Conservation (phyloP, 1,140 invertebrate genomes). For the Sinella curviseta region DNA sequence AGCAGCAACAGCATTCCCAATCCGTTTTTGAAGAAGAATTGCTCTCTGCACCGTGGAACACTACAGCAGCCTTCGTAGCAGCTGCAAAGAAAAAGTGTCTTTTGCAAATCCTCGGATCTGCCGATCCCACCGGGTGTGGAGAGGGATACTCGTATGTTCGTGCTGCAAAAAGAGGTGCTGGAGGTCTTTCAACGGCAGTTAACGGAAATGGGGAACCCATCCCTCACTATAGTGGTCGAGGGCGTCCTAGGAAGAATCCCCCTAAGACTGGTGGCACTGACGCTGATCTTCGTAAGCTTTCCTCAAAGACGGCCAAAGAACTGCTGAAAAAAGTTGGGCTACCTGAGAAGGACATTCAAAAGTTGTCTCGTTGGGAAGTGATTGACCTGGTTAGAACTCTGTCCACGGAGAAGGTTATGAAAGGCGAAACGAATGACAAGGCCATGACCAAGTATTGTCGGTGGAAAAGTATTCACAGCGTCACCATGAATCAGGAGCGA, state of each 20-base stretch:
- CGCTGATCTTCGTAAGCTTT: slow-evolving; percentile 66
- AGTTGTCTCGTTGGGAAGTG: slow-evolving; percentile 67
- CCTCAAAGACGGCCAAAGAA: slow-evolving; percentile 66
- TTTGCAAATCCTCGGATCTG: slow-evolving; percentile 58
- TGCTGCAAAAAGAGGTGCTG: slow-evolving; percentile 61
- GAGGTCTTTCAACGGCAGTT: slow-evolving; percentile 41
- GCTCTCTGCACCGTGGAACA: slow-evolving; percentile 69
- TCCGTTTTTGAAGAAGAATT: slow-evolving; percentile 67
- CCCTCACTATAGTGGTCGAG: background rate
- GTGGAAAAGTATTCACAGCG: background rate
- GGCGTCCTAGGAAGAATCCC: background rate
- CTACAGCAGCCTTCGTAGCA: slow-evolving; percentile 66
- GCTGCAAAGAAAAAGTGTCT: slow-evolving; percentile 67
- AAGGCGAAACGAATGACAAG: slow-evolving; percentile 59
- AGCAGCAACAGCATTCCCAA: slow-evolving; percentile 51
- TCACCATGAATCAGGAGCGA: slow-evolving; percentile 25
- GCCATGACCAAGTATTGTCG: background rate
- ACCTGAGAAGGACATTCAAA: slow-evolving; percentile 65
- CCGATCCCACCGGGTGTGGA: slow-evolving; percentile 63
- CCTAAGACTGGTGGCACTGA: slow-evolving; percentile 61
- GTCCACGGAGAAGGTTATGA: slow-evolving; percentile 68
- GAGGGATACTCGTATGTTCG: slow-evolving; percentile 71
- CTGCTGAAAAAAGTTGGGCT: slow-evolving; percentile 66
- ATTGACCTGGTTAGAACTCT: slow-evolving; percentile 70
- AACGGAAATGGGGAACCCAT: background rate